Percentiles rank a stretch among this genome's conserved stretches.
These are phyloP conservation scores for Ophion ventricosus DNA, from an alignment of 2,888 invertebrate genomes.

Conservation along the genomic window DNA sequence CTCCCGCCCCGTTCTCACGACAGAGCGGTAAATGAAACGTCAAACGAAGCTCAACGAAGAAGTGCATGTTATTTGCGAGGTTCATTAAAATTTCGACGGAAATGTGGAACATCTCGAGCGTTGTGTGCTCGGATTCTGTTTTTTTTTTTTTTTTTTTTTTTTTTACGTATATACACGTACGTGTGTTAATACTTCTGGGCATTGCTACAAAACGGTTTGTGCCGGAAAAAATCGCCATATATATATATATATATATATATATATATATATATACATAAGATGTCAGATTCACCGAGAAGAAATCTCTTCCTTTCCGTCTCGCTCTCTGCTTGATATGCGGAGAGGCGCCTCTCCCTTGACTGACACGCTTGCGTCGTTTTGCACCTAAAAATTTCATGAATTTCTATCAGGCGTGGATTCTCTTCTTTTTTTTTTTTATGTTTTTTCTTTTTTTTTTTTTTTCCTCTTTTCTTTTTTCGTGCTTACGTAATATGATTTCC, in stretches of 20 bases:
- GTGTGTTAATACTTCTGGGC: constrained; percentile 46
- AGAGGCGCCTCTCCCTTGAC: constrained; percentile 79
- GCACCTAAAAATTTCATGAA: constrained; percentile 83
- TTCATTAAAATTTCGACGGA: constrained; percentile 55
- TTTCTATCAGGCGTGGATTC: constrained; percentile 81
- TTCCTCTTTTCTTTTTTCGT: no score
- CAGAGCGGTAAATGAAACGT: constrained; percentile 62
- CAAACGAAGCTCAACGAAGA: constrained; percentile 49
- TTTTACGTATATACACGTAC: background rate
- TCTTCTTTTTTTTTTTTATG: no score
- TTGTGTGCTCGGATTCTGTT: constrained; percentile 54
- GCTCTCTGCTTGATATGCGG: constrained; percentile 81
- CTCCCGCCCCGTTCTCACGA: constrained; percentile 5
- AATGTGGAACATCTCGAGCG: constrained; percentile 64
- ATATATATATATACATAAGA: background rate
- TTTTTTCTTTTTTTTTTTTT: constrained; percentile 79
- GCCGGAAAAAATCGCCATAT: constrained; percentile 15
- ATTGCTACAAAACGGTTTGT: constrained; percentile 38
- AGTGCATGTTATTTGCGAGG: constrained; percentile 61
- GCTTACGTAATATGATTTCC: no score
- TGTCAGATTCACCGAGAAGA: constrained; percentile 30
- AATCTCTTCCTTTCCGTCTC: constrained; percentile 25
- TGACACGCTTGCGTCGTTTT: constrained; percentile 81
- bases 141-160: no score
- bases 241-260: background rate